Conservation (phyloP, 2,113 vertebrate genomes). For the Ptilorrhoa leucosticta region DNA sequence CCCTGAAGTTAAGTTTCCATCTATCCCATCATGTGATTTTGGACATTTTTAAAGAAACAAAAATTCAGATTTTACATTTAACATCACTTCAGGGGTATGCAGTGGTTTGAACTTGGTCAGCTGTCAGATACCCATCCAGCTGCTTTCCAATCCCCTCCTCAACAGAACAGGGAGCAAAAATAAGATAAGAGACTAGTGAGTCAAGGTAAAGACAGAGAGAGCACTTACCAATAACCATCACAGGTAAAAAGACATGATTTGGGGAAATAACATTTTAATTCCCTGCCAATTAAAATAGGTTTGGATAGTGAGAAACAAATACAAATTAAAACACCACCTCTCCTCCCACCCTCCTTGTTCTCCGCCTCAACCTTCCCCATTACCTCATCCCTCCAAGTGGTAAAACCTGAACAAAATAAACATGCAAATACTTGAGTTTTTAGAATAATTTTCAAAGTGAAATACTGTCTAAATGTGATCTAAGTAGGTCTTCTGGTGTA, state of each 20-base stretch:
- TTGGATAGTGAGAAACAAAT: background rate
- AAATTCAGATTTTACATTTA: background rate
- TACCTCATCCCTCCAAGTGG: rapidly evolving
- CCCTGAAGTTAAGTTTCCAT: background rate
- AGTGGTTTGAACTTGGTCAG: background rate
- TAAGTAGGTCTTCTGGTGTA: background rate
- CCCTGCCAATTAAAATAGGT: background rate
- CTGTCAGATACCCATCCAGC: background rate
- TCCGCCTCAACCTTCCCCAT: background rate
- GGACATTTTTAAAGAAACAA: background rate
- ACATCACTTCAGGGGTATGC: background rate
- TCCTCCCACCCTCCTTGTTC: background rate
- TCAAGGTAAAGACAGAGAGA: background rate
- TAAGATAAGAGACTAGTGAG: background rate
- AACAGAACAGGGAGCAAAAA: background rate
- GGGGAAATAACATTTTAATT: background rate
- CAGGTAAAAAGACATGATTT: background rate
- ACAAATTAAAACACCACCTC: background rate
- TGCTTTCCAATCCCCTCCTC: background rate
- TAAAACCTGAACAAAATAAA: background rate
- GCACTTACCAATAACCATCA: background rate
- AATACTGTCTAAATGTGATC: background rate
- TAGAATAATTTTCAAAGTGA: background rate
- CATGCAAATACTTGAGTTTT: background rate
- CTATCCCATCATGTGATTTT: background rate